A percentile compares a stretch with the other conserved stretches of the same genome.
phyloP scores from a whole-genome alignment of 2,113 vertebrate genomes.

The Aspiorhynchus laticeps region DNA sequence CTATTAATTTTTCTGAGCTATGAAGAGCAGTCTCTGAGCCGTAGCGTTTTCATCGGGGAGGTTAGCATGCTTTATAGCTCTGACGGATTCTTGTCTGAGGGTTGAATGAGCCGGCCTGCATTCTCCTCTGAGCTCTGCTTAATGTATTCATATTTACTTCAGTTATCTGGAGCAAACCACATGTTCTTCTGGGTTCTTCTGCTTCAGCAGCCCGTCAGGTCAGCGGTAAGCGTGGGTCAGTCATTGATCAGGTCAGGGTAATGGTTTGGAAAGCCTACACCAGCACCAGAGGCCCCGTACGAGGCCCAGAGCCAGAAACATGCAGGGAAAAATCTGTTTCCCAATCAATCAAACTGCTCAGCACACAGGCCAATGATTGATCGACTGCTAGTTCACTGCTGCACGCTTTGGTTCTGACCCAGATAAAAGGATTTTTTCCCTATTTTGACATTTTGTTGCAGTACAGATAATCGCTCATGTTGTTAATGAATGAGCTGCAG shows the following conservation, averaged over 20 bases:
- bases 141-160: slow-evolving; percentile 21
- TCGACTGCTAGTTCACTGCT: slow-evolving; percentile 24
- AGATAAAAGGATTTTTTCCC: background rate
- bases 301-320: slow-evolving; percentile 35
- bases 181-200: slow-evolving; percentile 15
- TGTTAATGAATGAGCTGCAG: slow-evolving; percentile 2
- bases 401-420: slow-evolving; percentile 38
- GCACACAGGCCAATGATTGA: slow-evolving; percentile 37
- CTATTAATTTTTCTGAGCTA: background rate
- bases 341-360: slow-evolving; percentile 29
- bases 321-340: slow-evolving; percentile 32
- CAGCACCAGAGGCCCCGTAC: slow-evolving; percentile 10
- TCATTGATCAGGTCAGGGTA: slow-evolving; percentile 31
- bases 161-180: slow-evolving; percentile 22
- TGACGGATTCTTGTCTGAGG: background rate
- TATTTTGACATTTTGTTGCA: slow-evolving; percentile 28
- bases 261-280: slow-evolving; percentile 36
- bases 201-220: slow-evolving; percentile 23
- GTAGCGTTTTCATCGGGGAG: background rate
- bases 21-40: background rate
- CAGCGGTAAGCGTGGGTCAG: slow-evolving; percentile 34
- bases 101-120: background rate
- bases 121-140: background rate
- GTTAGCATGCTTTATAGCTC: background rate
- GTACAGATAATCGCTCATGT: background rate